Conservation (phyloP, 2,113 vertebrate genomes). For the Acrocephalus kingi region DNA sequence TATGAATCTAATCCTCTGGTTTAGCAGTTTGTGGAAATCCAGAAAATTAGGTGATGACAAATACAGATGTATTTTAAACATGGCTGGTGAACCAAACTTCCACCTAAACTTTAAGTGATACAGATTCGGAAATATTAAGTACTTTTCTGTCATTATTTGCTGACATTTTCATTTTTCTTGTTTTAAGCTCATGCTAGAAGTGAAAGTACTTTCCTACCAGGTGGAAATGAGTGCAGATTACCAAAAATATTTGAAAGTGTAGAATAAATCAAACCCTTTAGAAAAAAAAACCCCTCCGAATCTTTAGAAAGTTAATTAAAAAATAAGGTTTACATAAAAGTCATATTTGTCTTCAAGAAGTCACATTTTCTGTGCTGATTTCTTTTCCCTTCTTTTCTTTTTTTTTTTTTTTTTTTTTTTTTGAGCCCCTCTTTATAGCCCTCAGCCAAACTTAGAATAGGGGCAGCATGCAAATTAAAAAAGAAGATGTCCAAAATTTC, state of each 20-base stretch:
- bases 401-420: background rate
- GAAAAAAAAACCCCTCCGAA: background rate
- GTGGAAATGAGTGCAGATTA: background rate
- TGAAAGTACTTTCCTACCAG: background rate
- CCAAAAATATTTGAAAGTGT: background rate
- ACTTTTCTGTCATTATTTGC: background rate
- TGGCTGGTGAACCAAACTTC: accelerated
- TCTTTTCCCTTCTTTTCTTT: background rate
- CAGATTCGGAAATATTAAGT: background rate
- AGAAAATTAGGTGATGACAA: background rate
- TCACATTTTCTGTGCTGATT: background rate
- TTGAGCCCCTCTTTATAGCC: background rate
- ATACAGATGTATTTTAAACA: background rate
- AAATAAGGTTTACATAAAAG: background rate
- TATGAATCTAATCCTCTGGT: background rate
- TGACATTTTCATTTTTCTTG: background rate
- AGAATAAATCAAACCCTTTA: background rate
- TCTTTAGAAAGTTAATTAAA: background rate
- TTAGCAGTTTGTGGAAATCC: background rate
- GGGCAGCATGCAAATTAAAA: background rate
- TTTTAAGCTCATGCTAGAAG: background rate
- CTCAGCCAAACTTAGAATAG: background rate
- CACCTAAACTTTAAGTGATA: background rate
- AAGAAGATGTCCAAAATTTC: background rate
- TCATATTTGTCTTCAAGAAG: background rate